Evolutionary conservation across 2,888 invertebrate species (phyloP).

Genomic region (Drosophila limbata): DNA sequence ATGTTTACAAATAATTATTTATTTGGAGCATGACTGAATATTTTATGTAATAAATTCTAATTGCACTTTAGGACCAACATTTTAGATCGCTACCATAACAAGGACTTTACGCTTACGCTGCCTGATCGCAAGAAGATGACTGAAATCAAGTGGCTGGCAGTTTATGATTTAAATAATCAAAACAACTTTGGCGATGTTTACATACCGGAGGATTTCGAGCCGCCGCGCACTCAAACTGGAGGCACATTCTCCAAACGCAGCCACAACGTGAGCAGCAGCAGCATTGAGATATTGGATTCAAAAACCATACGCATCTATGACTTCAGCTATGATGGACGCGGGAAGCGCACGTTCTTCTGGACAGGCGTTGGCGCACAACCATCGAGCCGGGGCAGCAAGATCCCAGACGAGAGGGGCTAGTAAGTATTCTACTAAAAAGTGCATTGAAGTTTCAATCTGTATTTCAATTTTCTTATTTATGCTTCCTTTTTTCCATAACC

Average conservation of each 20-base stretch:
- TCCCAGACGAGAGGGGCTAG: constrained; percentile 97
- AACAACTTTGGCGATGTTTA: constrained; percentile 96
- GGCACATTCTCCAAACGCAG: constrained; percentile 87
- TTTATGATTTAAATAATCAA: constrained; percentile 94
- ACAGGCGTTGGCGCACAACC: constrained; percentile 95
- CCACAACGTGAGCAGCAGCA: constrained; percentile 89
- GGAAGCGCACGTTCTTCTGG: constrained; percentile 93
- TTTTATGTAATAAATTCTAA: neutral
- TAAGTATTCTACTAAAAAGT: constrained; percentile 86
- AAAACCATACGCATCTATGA: constrained; percentile 92
- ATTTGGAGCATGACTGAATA: neutral
- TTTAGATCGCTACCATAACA: constrained; percentile 93
- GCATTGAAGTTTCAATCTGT: no score
- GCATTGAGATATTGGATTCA: constrained; percentile 92
- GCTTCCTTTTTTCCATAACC: no score
- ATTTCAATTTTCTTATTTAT: no score
- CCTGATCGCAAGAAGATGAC: constrained; percentile 95
- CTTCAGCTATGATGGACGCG: constrained; percentile 91
- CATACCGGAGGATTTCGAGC: constrained; percentile 95
- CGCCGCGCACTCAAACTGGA: constrained; percentile 89
- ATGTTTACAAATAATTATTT: no score
- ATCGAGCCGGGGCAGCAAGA: constrained; percentile 91
- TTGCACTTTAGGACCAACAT: constrained; percentile 90
- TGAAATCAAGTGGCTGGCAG: constrained; percentile 94
- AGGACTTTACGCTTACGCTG: constrained; percentile 92